Evolutionary conservation across 2,113 vertebrate species (phyloP).

Genomic region (Lates calcarifer): DNA sequence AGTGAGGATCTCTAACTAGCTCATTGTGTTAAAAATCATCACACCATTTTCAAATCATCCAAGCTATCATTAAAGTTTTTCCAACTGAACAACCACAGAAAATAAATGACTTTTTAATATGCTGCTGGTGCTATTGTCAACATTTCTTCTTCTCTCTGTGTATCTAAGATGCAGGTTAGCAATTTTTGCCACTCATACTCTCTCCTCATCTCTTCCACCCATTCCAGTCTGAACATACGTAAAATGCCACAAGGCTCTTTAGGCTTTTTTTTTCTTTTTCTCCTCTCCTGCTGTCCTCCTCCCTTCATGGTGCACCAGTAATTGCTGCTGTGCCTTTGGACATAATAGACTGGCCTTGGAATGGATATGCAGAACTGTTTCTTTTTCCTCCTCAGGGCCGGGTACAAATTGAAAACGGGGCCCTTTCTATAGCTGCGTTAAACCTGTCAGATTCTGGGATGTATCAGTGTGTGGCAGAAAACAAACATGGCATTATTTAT

Average conservation of each 20-base stretch:
- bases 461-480: slow-evolving; percentile 98
- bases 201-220: slow-evolving; percentile 26
- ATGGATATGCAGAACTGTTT: slow-evolving; percentile 72
- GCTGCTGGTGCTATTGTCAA: slow-evolving; percentile 60
- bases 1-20: slow-evolving; percentile 33
- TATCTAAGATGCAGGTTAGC: slow-evolving; percentile 62
- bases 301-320: slow-evolving; percentile 62
- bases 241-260: slow-evolving; percentile 28
- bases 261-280: not conserved
- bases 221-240: slow-evolving; percentile 32
- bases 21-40: slow-evolving; percentile 66
- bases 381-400: slow-evolving; percentile 88
- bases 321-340: slow-evolving; percentile 76
- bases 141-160: slow-evolving; percentile 21
- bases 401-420: slow-evolving; percentile 94
- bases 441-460: slow-evolving; percentile 94
- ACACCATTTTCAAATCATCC: slow-evolving; percentile 57
- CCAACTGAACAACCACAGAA: slow-evolving; percentile 43
- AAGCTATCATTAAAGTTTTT: slow-evolving; percentile 59
- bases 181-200: slow-evolving; percentile 23
- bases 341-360: slow-evolving; percentile 64
- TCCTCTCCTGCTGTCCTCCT: slow-evolving; percentile 47
- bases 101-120: slow-evolving; percentile 72
- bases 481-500: slow-evolving; percentile 94
- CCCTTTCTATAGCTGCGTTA: slow-evolving; percentile 90